Base-by-base conservation (phyloP, 2,113 vertebrate genomes). In the Oenanthe melanoleuca region DNA sequence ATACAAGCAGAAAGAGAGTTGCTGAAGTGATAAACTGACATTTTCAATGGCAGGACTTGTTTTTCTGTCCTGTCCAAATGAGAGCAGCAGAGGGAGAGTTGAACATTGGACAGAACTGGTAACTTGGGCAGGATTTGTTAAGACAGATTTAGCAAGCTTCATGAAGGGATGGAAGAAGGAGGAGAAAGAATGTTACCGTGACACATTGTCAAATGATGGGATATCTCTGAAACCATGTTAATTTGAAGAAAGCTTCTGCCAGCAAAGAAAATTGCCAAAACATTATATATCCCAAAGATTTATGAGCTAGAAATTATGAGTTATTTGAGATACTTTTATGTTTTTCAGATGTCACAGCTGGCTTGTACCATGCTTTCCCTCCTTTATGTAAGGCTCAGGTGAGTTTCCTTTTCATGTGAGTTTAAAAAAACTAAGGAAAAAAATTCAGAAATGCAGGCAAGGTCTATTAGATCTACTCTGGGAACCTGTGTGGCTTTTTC, bases 321-420 rank as follows among this genome's bases (percentile, higher is more conserved):
- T 77, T 67, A 60, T 69, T 65, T 66, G 61, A 80, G n/a, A 34
- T 95, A 97, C 80, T 93, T 96, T 44, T 91, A 86, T 97, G 84
- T 57, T 97, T 95, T 79, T 86, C 86, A 57, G 88, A 71, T 74
- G 82, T 96, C 86, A 94, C 33, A 34, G 84, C 86, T 57, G 96
- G 78, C 52, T 92, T 93, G 34, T 14, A 77, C 75, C 83, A 88
- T 33, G 64, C 70, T 61, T 80, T 80, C 82, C 25, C 14, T 75
- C 69, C 31, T 95, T 85, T 96, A 71, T 92, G 85, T 94, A 47
- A 93, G 38, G 23, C 63, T 78, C 33, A 55, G 53, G 34, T 96
- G 8, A n/a, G 23, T 77, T 53, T 47, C 42, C 42, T 96, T 87
- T 95, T 96, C 81, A 95, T 96, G 31, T 34, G 91, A 84, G 91